Base-by-base conservation (phyloP, 1,140 invertebrate species). In the Drosophila biarmipes region DNA sequence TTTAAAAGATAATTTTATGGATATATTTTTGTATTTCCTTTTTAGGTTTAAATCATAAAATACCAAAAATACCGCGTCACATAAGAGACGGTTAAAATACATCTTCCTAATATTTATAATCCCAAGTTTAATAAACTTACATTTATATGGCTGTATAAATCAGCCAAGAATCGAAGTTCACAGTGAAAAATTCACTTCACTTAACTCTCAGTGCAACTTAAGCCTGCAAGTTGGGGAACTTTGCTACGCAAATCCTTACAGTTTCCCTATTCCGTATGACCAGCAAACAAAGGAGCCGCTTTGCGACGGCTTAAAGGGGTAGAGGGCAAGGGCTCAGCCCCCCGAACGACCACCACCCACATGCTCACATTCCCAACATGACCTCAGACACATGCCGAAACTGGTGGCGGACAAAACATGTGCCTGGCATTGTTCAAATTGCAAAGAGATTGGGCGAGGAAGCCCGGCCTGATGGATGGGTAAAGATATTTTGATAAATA, bases 381-480 rank as follows among this genome's bases (percentile, higher is more conserved):
- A 68, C 66, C 62, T 53, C 62, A 69, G 63, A 55, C 63, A 69
- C 66, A 68, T 69, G 63, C 62, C 63, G 42, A 63, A 64, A 51
- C 40, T 34, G 38, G 43, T 64, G 58, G 58, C 43, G 11, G 40
- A 37, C 55, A 61, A 61, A 61, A 61, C 61, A 63, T 61, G 55
- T 59, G 59, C 54, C 34, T 48, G 43, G 45, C 59, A 66, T 67
- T 42, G 63, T 67, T 64, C 63, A 67, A 62, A 67, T 67, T 67
- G 29, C 35, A 58, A 35, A 27, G 19, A 38, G 56, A 45, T 35
- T 62, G 34, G 35, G 34, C 31, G 12, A 12, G 21, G 8, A 11
- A 21, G 35, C 31, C 52, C 24, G 29, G 17, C 17, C 63, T 42
- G 46, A 43, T 51, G 38, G 48, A 67, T 54, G 15, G 27, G 15